Base-by-base conservation (phyloP, 2,113 vertebrate genomes). In the Bothrops jararaca region DNA sequence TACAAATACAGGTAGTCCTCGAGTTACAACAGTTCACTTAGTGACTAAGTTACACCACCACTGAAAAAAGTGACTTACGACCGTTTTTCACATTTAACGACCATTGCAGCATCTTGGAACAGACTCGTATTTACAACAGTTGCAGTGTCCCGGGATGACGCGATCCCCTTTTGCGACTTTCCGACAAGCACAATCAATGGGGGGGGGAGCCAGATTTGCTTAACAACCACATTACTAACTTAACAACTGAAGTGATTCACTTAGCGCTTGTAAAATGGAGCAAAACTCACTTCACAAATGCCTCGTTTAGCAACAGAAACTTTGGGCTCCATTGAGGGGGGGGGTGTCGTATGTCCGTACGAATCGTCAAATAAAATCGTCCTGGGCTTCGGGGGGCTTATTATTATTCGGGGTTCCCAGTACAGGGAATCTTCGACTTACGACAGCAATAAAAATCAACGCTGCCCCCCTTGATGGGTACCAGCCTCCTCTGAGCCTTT, bases 21-120 rank as follows among this genome's bases (percentile, higher is more conserved):
- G 1, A 29, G 9, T 64, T 64, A 64, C 58, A 29, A 29, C 26
- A 12, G 10, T 64, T 29, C 58, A 3, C 29, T 60, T 60, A 29
- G 10, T 0, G 26, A 4, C 26, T 1, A 29, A 29, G 26, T 29
- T 11, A 60, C 0, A 10, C 1, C 0, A 1, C 3, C 24, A 29
- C 24, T 26, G 58, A 26, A 60, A 60, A 60, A 60, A 26, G 24
- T 10, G 10, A 3, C 23, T 26, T 4, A 1, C 0, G 26, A 29
- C 26, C 24, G 3, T 60, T 60, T 64, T 1, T 8, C 26, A 12
- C 10, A 11, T 26, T 64, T 12, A 11, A 11, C 0, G 26, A 64
- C 26, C 10, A 1, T 64, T 64, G 26, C 58, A 26, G 9, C 7
- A 3, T 26, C 24, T 29, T 29, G 58, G 10, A 64, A 64, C 26